Base-by-base conservation (phyloP, 1,140 invertebrate genomes). In the Patella vulgata region DNA sequence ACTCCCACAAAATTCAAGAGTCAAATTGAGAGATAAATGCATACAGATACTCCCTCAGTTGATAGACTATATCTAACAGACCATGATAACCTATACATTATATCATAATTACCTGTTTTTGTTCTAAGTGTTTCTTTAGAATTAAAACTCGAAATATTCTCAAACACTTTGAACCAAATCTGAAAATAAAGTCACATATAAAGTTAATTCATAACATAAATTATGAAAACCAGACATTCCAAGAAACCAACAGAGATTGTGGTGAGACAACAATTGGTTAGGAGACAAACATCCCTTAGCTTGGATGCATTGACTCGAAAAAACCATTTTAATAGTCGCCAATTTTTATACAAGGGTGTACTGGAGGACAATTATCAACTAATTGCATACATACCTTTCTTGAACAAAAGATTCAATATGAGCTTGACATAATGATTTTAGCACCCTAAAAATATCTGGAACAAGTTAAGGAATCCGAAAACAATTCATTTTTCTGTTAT, bases 141-240 rank as follows among this genome's bases (percentile, higher is more conserved):
- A 90, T 86, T 31, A 96, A 88, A 56, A 97, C 87, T 70, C 93
- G 90, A 78, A 94, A 95, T 72, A 96, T 93, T 77, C 94, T 88
- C 0, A 92, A 88, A 46, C 92, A 91, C 84, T 95, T 94, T 1
- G 90, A 90, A 4, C 93, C 93, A 83, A 93, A 93, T 70, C 79
- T 82, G 44, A 52, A 62, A 63, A 51, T 25, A 58, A 23, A 40
- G n/a, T 40, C 39, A 40, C n/a, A 11, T 40, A n/a, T n/a, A n/a
- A n/a, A n/a, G n/a, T n/a, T n/a, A n/a, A n/a, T n/a, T n/a, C n/a
- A n/a, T n/a, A n/a, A n/a, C n/a, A n/a, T 9, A 40, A 40, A 40
- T 9, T 11, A n/a, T 9, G 39, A n/a, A n/a, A n/a, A n/a, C 9
- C 9, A 40, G 39, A 40, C 9, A 40, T 9, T 11, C 9, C 9